Evolutionary conservation across 2,888 invertebrate genomes (phyloP), one percentile per base, ranked within the genome.

Genomic region (Cerceris rybyensis): DNA sequence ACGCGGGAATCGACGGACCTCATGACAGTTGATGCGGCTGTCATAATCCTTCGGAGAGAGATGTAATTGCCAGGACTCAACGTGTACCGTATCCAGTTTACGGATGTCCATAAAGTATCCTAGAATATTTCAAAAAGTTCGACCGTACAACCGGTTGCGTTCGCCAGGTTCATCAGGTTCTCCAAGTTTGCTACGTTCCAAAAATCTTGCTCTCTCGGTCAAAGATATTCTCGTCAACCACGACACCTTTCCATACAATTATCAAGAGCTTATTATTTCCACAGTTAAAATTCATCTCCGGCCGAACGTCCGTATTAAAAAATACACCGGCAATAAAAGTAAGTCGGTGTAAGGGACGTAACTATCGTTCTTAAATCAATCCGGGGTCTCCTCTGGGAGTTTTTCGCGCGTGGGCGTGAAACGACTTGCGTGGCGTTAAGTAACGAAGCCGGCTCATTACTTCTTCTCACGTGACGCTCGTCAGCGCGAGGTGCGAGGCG

Each of bases 371-470:
- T 69, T 74, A 83, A 83, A 83, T 84, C 84, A 83, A 84, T 84
- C 84, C 76, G 43, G 66, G 39, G 65, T 65, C 77, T 68, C 57
- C 71, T 66, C 54, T 69, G 78, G 42, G 13, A 50, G 39, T 50
- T 63, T 74, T 75, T 69, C 81, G 64, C 70, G 84, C 75, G 84
- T 83, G 77, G 82, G 83, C 82, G 84, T 74, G 82, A 80, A 82
- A 80, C 78, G 79, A 73, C 73, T 81, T 70, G 73, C 73, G 77
- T 67, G 75, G 78, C 75, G 70, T 82, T 78, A 78, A 82, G 79
- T 84, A 84, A 84, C 84, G 84, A 84, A 84, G 80, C 82, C 67
- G 78, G 78, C 82, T 84, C 84, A 80, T 84, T 84, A 84, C 82
- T 84, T 82, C 75, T 78, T 75, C 75, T 65, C 80, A 75, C 82